Evolutionary conservation across 1,140 invertebrate genomes (phyloP).

Genomic region (Trichogramma pretiosum): DNA sequence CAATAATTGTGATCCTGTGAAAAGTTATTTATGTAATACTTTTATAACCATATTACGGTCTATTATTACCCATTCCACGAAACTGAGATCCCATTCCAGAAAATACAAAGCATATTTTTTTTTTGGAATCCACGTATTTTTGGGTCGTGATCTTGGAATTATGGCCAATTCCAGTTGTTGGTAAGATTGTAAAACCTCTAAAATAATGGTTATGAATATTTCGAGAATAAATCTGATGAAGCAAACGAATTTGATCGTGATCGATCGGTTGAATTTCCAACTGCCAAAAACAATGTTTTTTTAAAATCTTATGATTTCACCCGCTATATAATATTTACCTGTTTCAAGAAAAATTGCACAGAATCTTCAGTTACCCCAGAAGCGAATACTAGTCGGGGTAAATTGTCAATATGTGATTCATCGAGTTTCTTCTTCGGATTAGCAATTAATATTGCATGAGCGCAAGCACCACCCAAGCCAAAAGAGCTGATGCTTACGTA

Average conservation of each 20-base stretch:
- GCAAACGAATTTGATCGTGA: background rate
- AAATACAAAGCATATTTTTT: slow-evolving; percentile 44
- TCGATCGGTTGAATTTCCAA: background rate
- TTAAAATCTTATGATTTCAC: background rate
- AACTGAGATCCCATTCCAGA: slow-evolving; percentile 65
- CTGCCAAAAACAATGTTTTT: background rate
- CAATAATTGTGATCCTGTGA: slow-evolving; percentile 25
- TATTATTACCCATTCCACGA: slow-evolving; percentile 48
- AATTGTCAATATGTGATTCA: slow-evolving; percentile 5
- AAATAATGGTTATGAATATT: background rate
- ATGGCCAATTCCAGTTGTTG: background rate
- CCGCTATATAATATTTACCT: background rate
- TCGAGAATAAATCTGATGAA: background rate
- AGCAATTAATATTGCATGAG: slow-evolving; percentile 4
- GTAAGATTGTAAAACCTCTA: background rate
- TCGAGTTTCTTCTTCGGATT: slow-evolving; percentile 10
- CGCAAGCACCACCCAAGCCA: slow-evolving; percentile 10
- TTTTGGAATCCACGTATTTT: no score
- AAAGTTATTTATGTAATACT: background rate
- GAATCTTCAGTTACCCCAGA: slow-evolving; percentile 52
- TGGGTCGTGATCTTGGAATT: no score
- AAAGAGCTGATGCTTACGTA: slow-evolving; percentile 1
- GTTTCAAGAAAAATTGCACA: slow-evolving; percentile 25
- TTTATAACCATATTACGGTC: background rate
- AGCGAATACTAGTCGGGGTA: slow-evolving; percentile 44